phyloP scores from a whole-genome alignment of 2,888 invertebrate species.

The Girardia tigrina region DNA sequence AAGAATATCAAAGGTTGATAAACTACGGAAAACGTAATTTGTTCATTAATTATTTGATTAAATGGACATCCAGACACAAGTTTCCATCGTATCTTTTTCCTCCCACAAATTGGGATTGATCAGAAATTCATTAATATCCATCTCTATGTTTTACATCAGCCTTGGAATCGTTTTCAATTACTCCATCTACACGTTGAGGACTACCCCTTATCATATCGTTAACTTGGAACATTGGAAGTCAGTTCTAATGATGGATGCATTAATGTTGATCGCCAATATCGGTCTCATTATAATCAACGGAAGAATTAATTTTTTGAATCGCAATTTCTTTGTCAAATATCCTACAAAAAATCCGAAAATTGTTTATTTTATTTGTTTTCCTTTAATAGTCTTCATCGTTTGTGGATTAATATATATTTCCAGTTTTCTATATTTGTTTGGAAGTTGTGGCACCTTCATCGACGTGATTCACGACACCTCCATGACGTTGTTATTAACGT shows the following conservation, averaged over 20 bases:
- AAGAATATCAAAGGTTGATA: too few relatives aligned
- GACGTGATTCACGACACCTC: background rate
- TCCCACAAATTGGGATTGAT: background rate
- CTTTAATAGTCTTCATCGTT: background rate
- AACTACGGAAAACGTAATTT: too few relatives aligned
- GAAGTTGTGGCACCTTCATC: background rate
- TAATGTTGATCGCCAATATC: background rate
- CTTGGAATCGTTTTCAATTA: background rate
- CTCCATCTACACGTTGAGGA: background rate
- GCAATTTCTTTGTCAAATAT: background rate
- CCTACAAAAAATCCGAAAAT: background rate
- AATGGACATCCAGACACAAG: too few relatives aligned
- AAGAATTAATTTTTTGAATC: background rate
- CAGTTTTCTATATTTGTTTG: background rate
- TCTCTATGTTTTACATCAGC: background rate
- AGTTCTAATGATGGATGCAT: background rate
- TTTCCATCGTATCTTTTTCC: too few relatives aligned
- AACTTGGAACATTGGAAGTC: background rate
- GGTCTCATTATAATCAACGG: background rate
- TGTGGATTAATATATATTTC: background rate
- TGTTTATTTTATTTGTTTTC: background rate
- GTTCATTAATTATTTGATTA: too few relatives aligned
- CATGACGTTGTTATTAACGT: background rate
- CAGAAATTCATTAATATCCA: background rate
- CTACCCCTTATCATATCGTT: background rate